Evolutionary conservation across 1,140 invertebrate species (phyloP).

Genomic region (Spodoptera frugiperda): DNA sequence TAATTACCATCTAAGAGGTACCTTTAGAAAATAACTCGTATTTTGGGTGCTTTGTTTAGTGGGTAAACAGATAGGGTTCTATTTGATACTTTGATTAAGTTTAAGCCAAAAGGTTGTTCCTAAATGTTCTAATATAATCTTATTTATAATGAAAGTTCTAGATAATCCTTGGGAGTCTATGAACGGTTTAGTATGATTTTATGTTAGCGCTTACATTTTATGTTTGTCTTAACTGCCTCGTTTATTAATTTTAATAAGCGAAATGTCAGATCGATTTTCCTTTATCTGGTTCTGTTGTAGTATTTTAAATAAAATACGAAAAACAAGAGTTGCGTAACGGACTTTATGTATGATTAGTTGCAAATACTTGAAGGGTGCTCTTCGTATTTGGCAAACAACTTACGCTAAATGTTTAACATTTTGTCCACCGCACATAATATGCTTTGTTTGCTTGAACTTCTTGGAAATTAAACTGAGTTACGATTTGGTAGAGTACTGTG

Average conservation of each 20-base stretch:
- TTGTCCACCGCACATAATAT: no score
- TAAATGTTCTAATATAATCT: background rate
- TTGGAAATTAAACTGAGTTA: slow-evolving; percentile 25
- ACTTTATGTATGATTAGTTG: no score
- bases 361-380: no score
- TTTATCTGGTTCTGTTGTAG: background rate
- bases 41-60: slow-evolving; percentile 22
- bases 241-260: background rate
- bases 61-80: slow-evolving; percentile 11
- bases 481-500: background rate
- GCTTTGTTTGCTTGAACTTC: background rate
- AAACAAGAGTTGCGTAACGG: no score
- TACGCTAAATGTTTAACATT: no score
- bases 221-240: background rate
- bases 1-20: slow-evolving; percentile 39
- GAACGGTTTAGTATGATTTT: background rate
- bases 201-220: background rate
- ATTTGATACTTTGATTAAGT: slow-evolving; percentile 17
- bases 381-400: no score
- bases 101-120: slow-evolving; percentile 14
- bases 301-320: no score
- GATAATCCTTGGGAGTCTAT: background rate
- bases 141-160: background rate
- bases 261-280: background rate
- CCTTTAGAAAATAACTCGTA: slow-evolving; percentile 32